phyloP scores from a whole-genome alignment of 1,140 invertebrate genomes.

The Camponotus pennsylvanicus region DNA sequence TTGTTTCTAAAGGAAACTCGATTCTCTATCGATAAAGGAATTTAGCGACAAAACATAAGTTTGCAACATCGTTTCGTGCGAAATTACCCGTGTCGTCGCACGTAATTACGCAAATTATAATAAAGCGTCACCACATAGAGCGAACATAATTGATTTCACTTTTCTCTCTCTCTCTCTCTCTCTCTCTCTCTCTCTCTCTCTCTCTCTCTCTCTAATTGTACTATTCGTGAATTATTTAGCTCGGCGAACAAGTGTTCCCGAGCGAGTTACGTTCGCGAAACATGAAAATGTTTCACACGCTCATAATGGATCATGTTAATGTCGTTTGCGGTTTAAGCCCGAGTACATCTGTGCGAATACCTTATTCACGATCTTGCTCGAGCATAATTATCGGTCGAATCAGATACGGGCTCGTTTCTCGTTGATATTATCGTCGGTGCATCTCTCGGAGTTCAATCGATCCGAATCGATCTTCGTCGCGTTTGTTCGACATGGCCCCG shows the following conservation, averaged over 20 bases:
- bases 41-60: background rate
- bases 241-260: background rate
- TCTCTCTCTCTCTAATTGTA: too few species aligned
- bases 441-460: conserved; percentile 35
- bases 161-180: too few species aligned
- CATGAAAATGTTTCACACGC: conserved; percentile 19
- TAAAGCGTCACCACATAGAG: background rate
- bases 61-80: background rate
- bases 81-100: background rate
- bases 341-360: background rate
- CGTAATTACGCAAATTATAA: background rate
- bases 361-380: background rate
- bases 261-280: conserved; percentile 5
- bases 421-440: background rate
- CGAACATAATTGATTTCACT: conserved; percentile 32
- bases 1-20: conserved; percentile 10
- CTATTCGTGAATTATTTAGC: background rate
- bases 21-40: background rate
- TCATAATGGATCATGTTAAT: conserved; percentile 53
- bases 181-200: too few species aligned
- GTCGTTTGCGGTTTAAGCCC: conserved; percentile 11
- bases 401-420: background rate
- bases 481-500: conserved; percentile 8
- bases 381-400: conserved; percentile 10
- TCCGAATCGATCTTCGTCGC: conserved; percentile 64